phyloP scores from a whole-genome alignment of 2,797 vertebrate species.

The Phrynocephalus vlangalii region DNA sequence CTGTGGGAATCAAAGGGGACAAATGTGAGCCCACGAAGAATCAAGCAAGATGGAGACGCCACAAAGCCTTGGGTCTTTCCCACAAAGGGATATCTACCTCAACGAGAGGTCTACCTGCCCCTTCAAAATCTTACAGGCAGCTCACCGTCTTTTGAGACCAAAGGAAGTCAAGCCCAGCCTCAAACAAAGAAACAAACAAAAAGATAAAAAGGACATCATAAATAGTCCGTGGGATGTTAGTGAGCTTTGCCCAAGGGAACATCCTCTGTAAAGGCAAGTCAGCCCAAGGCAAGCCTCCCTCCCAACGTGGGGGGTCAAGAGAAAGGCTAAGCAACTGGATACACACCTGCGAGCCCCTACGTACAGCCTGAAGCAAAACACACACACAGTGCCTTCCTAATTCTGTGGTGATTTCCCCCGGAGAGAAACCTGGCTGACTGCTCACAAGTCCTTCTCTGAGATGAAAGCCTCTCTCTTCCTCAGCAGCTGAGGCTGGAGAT shows the following conservation, averaged over 20 bases:
- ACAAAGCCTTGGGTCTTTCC: not conserved
- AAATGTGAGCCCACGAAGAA: not conserved
- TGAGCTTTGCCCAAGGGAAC: no score
- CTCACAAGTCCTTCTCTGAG: no score
- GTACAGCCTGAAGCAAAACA: no score
- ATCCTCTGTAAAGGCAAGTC: not conserved
- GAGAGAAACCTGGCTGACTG: no score
- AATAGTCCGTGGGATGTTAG: no score
- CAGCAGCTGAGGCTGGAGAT: not conserved
- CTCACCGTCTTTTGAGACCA: not conserved
- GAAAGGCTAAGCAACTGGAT: no score
- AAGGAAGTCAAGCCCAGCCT: not conserved
- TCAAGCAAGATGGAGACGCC: not conserved
- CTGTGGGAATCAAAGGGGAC: slow-evolving; percentile 64
- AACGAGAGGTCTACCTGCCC: not conserved
- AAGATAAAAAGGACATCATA: no score
- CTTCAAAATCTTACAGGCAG: not conserved
- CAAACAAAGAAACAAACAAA: not conserved
- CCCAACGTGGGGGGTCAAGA: no score
- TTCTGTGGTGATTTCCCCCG: no score
- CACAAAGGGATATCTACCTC: not conserved
- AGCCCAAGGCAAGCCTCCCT: not conserved
- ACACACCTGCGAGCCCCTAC: no score
- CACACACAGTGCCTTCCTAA: no score
- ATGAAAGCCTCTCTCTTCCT: no score